Conservation (phyloP, 1,140 invertebrate species). For the Melitaea cinxia region DNA sequence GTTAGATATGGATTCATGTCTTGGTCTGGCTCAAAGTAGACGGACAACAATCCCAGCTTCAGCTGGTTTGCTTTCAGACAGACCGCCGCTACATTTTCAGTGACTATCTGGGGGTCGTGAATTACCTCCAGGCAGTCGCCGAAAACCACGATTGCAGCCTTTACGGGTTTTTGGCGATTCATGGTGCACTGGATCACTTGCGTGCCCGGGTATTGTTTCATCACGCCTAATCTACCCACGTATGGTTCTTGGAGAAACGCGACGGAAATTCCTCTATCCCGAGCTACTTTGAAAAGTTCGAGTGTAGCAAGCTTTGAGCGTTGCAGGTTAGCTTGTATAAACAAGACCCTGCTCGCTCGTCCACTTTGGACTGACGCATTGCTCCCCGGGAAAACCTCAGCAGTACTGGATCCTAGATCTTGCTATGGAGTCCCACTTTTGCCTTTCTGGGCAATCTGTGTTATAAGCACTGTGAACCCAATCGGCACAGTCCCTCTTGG, state of each 20-base stretch:
- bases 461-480: slow-evolving; percentile 20
- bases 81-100: slow-evolving; percentile 39
- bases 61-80: slow-evolving; percentile 16
- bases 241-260: slow-evolving; percentile 34
- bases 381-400: slow-evolving; percentile 13
- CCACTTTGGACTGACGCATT: not conserved
- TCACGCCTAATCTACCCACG: slow-evolving; percentile 18
- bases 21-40: slow-evolving; percentile 18
- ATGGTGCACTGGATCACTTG: slow-evolving; percentile 39
- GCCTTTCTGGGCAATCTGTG: slow-evolving; percentile 17
- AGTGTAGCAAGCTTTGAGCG: slow-evolving; percentile 30
- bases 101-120: slow-evolving; percentile 41
- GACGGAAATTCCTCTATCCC: not conserved
- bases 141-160: slow-evolving; percentile 29
- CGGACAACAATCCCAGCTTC: slow-evolving; percentile 23
- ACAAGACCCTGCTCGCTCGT: not conserved
- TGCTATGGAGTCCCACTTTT: slow-evolving; percentile 31
- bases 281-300: slow-evolving; percentile 26
- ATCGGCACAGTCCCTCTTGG: not conserved
- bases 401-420: slow-evolving; percentile 23
- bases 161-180: slow-evolving; percentile 36
- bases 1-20: not conserved
- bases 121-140: slow-evolving; percentile 34
- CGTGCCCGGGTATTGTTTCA: slow-evolving; percentile 23
- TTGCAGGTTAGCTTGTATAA: slow-evolving; percentile 37